phyloP scores from a whole-genome alignment of 2,797 vertebrate genomes.

The Lemur catta region DNA sequence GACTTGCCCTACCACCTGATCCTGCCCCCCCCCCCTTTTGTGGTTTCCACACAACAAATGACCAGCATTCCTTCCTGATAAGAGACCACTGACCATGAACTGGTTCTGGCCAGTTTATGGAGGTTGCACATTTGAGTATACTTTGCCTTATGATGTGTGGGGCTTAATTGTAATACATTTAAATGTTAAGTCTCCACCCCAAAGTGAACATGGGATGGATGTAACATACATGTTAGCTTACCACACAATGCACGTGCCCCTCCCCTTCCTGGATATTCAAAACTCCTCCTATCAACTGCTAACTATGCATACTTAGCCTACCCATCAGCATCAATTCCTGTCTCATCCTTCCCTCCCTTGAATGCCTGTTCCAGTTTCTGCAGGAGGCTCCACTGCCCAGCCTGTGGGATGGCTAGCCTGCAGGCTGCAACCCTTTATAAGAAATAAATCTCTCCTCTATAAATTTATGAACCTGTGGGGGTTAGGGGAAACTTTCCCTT shows the following conservation, averaged over 20 bases:
- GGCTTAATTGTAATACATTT: background rate
- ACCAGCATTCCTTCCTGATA: background rate
- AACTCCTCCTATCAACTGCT: background rate
- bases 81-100: background rate
- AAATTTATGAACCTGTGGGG: background rate
- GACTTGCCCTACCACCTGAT: background rate
- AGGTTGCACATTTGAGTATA: background rate
- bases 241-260: background rate
- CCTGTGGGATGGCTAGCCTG: background rate
- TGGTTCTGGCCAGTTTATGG: background rate
- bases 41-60: background rate
- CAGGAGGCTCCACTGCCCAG: background rate
- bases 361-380: background rate
- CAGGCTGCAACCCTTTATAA: background rate
- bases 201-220: background rate
- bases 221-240: background rate
- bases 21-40: background rate
- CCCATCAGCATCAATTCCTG: background rate
- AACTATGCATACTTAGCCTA: background rate
- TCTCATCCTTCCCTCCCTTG: background rate
- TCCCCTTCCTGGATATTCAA: background rate
- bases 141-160: background rate
- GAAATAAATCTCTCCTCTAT: background rate
- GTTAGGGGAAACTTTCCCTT: background rate
- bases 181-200: background rate